Evolutionary conservation across 2,113 vertebrate genomes (phyloP), one percentile per base, ranked within the genome.

Genomic region (Phaethon lepturus): DNA sequence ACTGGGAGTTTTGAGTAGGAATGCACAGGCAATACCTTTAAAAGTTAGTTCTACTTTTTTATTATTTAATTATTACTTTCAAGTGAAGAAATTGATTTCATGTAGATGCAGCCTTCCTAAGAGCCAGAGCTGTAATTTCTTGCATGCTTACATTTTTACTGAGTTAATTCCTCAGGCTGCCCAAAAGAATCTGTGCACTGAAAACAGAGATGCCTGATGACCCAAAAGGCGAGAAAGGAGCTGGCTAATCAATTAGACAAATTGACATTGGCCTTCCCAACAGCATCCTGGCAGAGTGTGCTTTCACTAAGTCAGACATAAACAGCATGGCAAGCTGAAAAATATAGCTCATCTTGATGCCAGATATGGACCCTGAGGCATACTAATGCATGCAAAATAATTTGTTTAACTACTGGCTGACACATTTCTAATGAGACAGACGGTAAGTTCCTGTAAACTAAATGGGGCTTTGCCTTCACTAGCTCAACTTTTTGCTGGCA

Each of bases 221-320:
- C 67, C 58, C 77, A 71, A 74, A 72, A 7, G 25, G 85, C 0
- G 0, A 58, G 85, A 71, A 86, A 93, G 67, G 44, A 95, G 62
- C 53, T 64, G 77, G 76, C 49, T 94, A 84, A 92, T 93, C 95
- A 93, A 90, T 95, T 94, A 86, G 75, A 67, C 85, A 94, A 76
- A 93, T 90, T 94, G 90, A 93, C 78, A 40, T 55, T 88, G 88
- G 85, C 88, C 52, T 88, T 88, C 83, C 90, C 78, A 88, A 13
- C n/a, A 69, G 33, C 29, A 47, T 56, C 52, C 84, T 87, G 91
- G 77, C 90, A 97, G 88, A 86, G 31, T 90, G 78, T 92, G 71
- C 71, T 82, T 72, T 85, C 69, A 40, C 53, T 82, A 84, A 94
- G 92, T 71, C 90, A 94, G 84, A 94, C 78, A 42, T 28, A 86